These are phyloP conservation scores for Microcebus murinus DNA, from an alignment of 2,113 vertebrate genomes.

Conservation along the genomic window DNA sequence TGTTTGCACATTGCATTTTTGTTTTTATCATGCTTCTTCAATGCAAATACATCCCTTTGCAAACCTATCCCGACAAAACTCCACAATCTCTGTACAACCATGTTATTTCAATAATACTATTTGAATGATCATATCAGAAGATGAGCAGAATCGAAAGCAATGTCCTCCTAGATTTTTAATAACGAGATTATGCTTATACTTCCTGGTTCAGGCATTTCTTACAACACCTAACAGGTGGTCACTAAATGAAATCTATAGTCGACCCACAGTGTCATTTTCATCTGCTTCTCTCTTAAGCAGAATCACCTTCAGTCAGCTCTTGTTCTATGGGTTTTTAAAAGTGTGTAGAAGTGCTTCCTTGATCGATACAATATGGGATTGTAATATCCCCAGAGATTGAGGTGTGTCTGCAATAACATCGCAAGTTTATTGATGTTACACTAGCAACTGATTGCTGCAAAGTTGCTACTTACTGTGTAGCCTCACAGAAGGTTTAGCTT, in stretches of 20 bases:
- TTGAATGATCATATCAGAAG: not conserved
- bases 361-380: not conserved
- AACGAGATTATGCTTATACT: not conserved
- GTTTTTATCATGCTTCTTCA: not conserved
- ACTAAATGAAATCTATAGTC: constrained; percentile 2
- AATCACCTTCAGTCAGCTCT: constrained; percentile 23
- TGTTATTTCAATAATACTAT: constrained; percentile 25
- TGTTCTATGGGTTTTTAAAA: not conserved
- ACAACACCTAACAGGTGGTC: not conserved
- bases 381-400: not conserved
- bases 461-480: not conserved
- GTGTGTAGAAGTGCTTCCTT: not conserved
- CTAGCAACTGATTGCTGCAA: not conserved
- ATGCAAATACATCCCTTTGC: not conserved
- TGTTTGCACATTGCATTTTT: not conserved
- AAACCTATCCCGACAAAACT: constrained; percentile 17
- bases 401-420: not conserved
- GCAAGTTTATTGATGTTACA: not conserved
- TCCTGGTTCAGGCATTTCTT: not conserved
- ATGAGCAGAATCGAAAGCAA: not conserved
- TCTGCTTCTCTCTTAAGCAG: constrained; percentile 3
- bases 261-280: not conserved
- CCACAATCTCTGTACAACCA: not conserved
- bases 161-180: not conserved
- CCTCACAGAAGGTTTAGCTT: not conserved